phyloP scores from a whole-genome alignment of 2,113 vertebrate species.

The Cochlearius cochlearius region DNA sequence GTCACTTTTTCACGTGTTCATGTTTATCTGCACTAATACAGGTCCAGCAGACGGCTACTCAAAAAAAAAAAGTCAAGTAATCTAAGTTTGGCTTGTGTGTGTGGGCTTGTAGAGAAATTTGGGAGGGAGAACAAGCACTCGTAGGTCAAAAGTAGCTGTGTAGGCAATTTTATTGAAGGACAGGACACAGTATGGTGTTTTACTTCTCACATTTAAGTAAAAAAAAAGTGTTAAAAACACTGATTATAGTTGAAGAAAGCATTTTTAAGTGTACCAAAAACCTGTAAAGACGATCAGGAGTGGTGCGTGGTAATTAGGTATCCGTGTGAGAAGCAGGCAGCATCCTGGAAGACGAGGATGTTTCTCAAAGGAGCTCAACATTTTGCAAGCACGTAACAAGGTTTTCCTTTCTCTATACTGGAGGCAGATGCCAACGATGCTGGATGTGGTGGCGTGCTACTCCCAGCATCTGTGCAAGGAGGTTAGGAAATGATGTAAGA shows the following conservation, averaged over 20 bases:
- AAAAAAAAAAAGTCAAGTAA: background rate
- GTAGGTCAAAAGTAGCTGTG: background rate
- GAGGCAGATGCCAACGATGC: background rate
- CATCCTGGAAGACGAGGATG: background rate
- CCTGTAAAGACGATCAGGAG: background rate
- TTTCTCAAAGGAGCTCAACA: constrained; percentile 31
- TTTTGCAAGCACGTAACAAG: background rate
- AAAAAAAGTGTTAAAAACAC: background rate
- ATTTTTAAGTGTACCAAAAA: constrained; percentile 16
- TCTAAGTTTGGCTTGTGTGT: background rate
- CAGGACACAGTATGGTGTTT: background rate
- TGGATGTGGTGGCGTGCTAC: background rate
- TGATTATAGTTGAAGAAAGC: constrained; percentile 2
- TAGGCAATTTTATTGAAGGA: constrained; percentile 1
- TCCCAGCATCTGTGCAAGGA: background rate
- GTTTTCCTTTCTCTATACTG: background rate
- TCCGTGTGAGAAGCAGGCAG: background rate
- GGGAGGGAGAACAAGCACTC: background rate
- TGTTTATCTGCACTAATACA: background rate
- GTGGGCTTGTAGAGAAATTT: background rate
- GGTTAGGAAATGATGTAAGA: background rate
- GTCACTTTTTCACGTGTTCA: background rate
- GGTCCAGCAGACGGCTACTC: background rate
- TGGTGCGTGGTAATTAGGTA: constrained; percentile 13
- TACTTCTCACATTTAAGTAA: background rate